Percentiles rank a stretch among this genome's conserved stretches.
phyloP scores from a whole-genome alignment of 2,888 invertebrate species.

The Punctoribates punctum region DNA sequence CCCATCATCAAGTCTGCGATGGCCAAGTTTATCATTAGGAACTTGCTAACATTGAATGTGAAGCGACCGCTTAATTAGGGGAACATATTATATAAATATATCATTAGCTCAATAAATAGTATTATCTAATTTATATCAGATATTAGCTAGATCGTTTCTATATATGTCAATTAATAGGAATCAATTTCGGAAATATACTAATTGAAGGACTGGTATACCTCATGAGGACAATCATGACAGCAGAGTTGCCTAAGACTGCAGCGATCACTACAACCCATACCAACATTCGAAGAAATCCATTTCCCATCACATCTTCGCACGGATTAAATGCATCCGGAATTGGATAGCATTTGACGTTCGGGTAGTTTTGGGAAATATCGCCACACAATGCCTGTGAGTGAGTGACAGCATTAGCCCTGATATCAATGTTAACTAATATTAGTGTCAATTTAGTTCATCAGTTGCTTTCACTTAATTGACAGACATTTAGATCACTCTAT shows the following conservation, averaged over 20 bases:
- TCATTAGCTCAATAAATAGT: neutral
- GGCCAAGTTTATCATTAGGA: conserved; percentile 76
- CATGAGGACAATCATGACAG: conserved; percentile 72
- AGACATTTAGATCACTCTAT: no score
- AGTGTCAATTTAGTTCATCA: no score
- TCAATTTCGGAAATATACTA: neutral
- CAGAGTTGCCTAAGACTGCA: conserved; percentile 76
- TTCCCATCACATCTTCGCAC: conserved; percentile 85
- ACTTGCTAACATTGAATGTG: conserved; percentile 62
- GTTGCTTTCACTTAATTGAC: no score
- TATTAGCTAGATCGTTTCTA: no score
- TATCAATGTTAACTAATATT: no score
- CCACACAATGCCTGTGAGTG: conserved; percentile 56
- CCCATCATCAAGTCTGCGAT: conserved; percentile 82
- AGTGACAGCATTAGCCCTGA: no score
- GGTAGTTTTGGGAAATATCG: conserved; percentile 53
- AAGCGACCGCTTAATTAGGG: conserved; percentile 35
- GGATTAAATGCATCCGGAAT: conserved; percentile 77
- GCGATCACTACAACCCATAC: conserved; percentile 82
- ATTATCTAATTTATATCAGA: no score
- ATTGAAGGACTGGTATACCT: conserved; percentile 52
- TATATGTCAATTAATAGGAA: no score
- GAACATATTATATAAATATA: neutral
- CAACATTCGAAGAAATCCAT: conserved; percentile 69
- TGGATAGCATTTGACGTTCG: conserved; percentile 63